A percentile compares a stretch with the other conserved stretches of the same genome.
phyloP scores from a whole-genome alignment of 2,113 vertebrate species.

The Pomatorhinus ruficollis region DNA sequence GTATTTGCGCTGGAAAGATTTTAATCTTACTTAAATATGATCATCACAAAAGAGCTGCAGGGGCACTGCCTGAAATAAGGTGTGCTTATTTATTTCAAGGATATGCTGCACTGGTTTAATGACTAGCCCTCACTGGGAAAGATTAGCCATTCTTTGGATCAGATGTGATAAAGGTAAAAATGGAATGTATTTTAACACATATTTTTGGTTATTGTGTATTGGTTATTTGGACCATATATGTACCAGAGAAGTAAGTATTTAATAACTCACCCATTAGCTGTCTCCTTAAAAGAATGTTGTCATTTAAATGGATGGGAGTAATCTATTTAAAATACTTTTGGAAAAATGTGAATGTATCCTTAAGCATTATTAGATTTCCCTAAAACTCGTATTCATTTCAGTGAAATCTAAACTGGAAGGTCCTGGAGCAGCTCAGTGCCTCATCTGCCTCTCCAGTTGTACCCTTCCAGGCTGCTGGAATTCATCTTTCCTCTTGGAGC shows the following conservation, averaged over 20 bases:
- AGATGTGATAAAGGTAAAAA: neutral
- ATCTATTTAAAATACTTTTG: neutral
- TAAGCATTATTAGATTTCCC: neutral
- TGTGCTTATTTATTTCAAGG: neutral
- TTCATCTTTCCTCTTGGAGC: neutral
- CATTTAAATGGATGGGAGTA: neutral
- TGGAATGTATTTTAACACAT: neutral
- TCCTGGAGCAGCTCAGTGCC: neutral
- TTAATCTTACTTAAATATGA: neutral
- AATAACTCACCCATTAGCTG: neutral
- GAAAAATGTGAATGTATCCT: neutral
- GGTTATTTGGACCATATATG: neutral
- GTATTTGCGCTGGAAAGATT: neutral
- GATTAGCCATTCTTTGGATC: neutral
- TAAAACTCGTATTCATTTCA: neutral
- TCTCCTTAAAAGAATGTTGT: neutral
- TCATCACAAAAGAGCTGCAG: neutral
- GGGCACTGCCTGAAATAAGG: neutral
- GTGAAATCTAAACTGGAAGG: neutral
- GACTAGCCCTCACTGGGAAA: neutral
- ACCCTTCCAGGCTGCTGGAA: constrained; percentile 19
- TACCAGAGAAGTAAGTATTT: neutral
- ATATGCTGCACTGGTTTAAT: neutral
- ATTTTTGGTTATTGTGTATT: neutral
- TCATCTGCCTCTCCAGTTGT: neutral